Evolutionary conservation across 2,888 invertebrate species (phyloP).

Genomic region (Bombylius major): DNA sequence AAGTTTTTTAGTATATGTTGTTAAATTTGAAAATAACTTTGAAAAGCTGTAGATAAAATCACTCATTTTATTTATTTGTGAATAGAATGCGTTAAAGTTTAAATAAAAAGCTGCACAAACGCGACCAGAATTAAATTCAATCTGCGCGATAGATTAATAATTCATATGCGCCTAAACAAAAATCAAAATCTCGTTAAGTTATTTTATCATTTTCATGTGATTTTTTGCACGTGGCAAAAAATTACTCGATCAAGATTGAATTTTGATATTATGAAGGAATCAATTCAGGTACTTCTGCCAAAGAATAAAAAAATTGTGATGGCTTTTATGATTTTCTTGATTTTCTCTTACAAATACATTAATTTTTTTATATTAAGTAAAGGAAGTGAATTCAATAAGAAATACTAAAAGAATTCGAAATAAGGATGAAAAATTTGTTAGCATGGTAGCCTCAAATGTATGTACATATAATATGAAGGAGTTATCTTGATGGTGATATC

Average conservation of each 20-base stretch:
- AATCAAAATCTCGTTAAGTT: constrained; percentile 8
- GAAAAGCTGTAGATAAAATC: background rate
- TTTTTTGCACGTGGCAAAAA: constrained; percentile 2
- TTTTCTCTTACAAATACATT: too few relatives aligned
- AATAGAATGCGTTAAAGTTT: constrained; percentile 3
- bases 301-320: too few relatives aligned
- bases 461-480: too few relatives aligned
- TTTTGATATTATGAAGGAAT: too few relatives aligned
- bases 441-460: too few relatives aligned
- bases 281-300: too few relatives aligned
- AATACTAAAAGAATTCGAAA: too few relatives aligned
- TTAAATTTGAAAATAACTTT: background rate
- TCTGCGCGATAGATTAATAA: constrained; percentile 6
- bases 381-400: too few relatives aligned
- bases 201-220: constrained; percentile 6
- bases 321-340: too few relatives aligned
- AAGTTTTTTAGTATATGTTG: background rate
- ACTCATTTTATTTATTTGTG: background rate
- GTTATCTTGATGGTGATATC: constrained; percentile 4
- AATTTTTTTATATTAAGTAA: too few relatives aligned
- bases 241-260: constrained; percentile 1
- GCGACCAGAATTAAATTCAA: background rate
- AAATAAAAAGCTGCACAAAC: background rate
- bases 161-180: constrained; percentile 1
- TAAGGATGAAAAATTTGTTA: too few relatives aligned